Conservation (phyloP, 2,113 vertebrate species). For the Ctenodactylus gundi region DNA sequence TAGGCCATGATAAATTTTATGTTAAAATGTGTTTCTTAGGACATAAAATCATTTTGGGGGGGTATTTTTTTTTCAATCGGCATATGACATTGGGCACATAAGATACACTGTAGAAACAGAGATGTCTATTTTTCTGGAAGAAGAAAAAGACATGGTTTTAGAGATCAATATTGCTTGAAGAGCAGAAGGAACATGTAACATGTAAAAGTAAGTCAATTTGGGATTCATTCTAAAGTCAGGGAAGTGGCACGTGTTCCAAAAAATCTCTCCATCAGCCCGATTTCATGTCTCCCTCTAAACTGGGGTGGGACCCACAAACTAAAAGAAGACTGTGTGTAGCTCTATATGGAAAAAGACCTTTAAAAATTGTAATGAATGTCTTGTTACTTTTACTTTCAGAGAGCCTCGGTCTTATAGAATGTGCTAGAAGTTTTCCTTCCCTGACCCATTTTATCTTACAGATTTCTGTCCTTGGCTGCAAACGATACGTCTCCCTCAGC, state of each 20-base stretch:
- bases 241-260: constrained; percentile 30
- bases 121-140: background rate
- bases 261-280: background rate
- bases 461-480: constrained; percentile 46
- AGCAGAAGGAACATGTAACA: constrained; percentile 32
- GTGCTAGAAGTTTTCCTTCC: background rate
- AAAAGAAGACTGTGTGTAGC: background rate
- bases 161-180: constrained; percentile 43
- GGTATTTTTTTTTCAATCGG: background rate
- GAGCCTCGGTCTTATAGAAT: constrained; percentile 24
- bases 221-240: constrained; percentile 55
- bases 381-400: constrained; percentile 35
- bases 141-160: constrained; percentile 24
- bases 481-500: constrained; percentile 13
- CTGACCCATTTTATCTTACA: constrained; percentile 11
- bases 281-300: constrained; percentile 31
- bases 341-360: background rate
- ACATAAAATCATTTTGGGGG: background rate
- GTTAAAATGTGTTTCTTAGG: background rate
- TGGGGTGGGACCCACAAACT: background rate
- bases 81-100: constrained; percentile 26
- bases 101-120: background rate
- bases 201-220: constrained; percentile 6
- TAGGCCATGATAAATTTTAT: constrained; percentile 35
- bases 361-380: constrained; percentile 22